Evolutionary conservation across 2,797 vertebrate species (phyloP).

Genomic region (Periparus ater): DNA sequence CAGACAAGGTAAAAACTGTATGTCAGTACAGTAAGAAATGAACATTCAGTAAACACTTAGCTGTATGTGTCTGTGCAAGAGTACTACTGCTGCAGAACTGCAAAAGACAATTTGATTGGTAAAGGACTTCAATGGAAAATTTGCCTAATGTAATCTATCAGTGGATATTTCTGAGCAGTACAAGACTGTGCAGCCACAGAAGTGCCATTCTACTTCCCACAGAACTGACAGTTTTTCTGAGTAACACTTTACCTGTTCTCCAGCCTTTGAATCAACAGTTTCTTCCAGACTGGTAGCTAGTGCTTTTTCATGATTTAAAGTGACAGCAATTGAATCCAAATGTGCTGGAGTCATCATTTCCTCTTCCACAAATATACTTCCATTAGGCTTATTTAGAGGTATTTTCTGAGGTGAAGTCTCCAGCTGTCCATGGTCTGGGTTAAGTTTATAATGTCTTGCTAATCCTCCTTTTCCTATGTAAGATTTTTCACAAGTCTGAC

Average conservation of each 20-base stretch:
- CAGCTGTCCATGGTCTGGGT: slow-evolving; percentile 83
- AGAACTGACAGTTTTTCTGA: background rate
- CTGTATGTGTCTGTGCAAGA: background rate
- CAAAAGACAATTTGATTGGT: background rate
- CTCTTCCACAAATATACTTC: background rate
- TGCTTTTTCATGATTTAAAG: slow-evolving; percentile 12
- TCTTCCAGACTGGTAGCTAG: background rate
- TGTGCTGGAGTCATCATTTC: background rate
- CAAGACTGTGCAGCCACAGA: background rate
- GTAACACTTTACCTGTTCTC: slow-evolving; percentile 67
- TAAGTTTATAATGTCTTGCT: slow-evolving; percentile 90
- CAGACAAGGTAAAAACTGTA: background rate
- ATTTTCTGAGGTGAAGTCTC: slow-evolving; percentile 40
- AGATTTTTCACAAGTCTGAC: slow-evolving; percentile 90
- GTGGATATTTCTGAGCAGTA: background rate
- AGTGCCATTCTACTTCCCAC: background rate
- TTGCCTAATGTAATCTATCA: background rate
- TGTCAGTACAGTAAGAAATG: background rate
- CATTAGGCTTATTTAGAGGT: slow-evolving; percentile 22
- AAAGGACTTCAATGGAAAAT: background rate
- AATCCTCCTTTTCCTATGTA: slow-evolving; percentile 93
- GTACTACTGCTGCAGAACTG: background rate
- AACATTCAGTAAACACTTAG: background rate
- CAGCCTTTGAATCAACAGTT: background rate
- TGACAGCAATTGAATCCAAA: background rate